Conservation (phyloP, 1,140 invertebrate genomes). For the Drosophila aff. region DNA sequence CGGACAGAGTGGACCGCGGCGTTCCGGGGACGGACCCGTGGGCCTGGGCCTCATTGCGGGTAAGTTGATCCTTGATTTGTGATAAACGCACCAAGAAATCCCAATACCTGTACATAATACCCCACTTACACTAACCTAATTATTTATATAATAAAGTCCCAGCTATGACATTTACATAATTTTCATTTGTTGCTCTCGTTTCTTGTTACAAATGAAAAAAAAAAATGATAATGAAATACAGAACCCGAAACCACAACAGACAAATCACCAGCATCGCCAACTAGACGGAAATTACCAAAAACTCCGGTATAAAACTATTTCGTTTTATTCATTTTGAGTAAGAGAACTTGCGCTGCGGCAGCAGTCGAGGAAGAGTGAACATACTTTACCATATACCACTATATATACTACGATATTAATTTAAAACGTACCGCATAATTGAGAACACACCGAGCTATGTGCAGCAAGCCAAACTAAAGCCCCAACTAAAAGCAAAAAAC, state of each 20-base stretch:
- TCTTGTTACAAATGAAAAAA: constrained; percentile 61
- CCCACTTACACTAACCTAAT: background rate
- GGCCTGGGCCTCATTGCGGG: constrained; percentile 83
- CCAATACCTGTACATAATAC: constrained; percentile 27
- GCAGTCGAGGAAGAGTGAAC: constrained; percentile 29
- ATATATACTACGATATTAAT: constrained; percentile 32
- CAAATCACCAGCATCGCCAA: constrained; percentile 93
- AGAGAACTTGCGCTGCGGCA: constrained; percentile 46
- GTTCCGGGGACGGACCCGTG: constrained; percentile 78
- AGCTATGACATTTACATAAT: constrained; percentile 63
- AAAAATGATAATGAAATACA: constrained; percentile 44
- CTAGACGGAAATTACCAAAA: constrained; percentile 96
- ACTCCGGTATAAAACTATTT: constrained; percentile 93
- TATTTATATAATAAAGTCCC: constrained; percentile 22
- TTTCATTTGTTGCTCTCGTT: constrained; percentile 79
- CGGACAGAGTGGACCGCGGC: constrained; percentile 75
- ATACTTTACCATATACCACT: constrained; percentile 14
- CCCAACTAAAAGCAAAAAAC: constrained; percentile 17
- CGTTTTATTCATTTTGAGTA: constrained; percentile 68
- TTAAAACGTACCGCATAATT: constrained; percentile 32
- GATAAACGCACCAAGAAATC: background rate
- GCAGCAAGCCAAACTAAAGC: constrained; percentile 38
- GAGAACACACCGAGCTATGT: constrained; percentile 44
- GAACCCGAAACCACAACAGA: constrained; percentile 88
- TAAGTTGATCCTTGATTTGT: constrained; percentile 49